Conservation (phyloP, 53 echinoderm and acorn worm genomes). For the Patiria pectinifera region DNA sequence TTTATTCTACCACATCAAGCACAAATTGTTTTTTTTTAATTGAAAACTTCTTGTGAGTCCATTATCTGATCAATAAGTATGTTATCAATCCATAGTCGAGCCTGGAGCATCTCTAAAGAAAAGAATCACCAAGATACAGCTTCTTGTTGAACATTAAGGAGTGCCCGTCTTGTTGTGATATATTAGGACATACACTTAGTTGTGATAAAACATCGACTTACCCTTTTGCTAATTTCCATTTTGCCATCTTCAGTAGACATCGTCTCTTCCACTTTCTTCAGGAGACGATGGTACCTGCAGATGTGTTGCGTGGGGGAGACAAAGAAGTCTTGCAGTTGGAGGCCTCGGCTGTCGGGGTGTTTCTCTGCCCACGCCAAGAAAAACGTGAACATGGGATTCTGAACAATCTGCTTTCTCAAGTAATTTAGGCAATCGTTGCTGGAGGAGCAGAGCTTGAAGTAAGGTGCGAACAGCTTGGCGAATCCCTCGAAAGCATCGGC, state of each 20-base stretch:
- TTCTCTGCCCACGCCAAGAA: constrained; percentile 89
- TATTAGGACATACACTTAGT: no score
- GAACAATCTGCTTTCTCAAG: constrained; percentile 64
- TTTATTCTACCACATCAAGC: neutral
- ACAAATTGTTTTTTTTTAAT: neutral
- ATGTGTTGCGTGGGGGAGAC: constrained; percentile 86
- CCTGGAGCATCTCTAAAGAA: no score
- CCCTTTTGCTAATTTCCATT: constrained; percentile 59
- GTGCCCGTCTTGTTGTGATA: no score
- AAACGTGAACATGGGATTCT: constrained; percentile 70
- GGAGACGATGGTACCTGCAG: constrained; percentile 81
- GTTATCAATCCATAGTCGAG: no score
- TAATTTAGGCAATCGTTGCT: constrained; percentile 76
- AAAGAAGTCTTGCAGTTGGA: constrained; percentile 76
- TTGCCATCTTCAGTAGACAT: constrained; percentile 49
- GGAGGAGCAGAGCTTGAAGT: constrained; percentile 82
- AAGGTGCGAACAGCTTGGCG: constrained; percentile 75
- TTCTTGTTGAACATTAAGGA: no score
- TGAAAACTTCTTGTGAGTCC: no score
- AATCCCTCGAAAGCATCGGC: constrained; percentile 82
- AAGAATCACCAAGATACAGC: no score
- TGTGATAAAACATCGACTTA: constrained; percentile 31
- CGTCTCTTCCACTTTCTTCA: constrained; percentile 75
- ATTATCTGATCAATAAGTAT: no score
- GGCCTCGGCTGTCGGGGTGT: constrained; percentile 57